Evolutionary conservation across 2,797 vertebrate genomes (phyloP).

Genomic region (Epinephelus coioides): DNA sequence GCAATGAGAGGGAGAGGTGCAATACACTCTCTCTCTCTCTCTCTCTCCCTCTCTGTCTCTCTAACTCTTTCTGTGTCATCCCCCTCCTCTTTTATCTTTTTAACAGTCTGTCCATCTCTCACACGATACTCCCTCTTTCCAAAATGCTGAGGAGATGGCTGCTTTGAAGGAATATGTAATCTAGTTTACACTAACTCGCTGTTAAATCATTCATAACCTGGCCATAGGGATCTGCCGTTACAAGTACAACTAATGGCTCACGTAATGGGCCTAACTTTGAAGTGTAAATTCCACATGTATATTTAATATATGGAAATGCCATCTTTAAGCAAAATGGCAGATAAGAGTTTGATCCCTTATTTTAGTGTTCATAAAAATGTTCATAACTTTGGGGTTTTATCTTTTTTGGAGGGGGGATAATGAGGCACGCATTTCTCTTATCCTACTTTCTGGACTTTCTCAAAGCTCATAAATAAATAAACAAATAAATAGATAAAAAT

Average conservation of each 20-base stretch:
- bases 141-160: constrained; percentile 90
- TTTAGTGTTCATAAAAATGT: constrained; percentile 57
- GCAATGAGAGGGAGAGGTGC: constrained; percentile 87
- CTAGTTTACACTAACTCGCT: constrained; percentile 92
- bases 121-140: constrained; percentile 69
- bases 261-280: constrained; percentile 96
- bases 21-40: constrained; percentile 34
- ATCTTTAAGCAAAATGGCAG: constrained; percentile 81
- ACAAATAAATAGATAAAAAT: constrained; percentile 38
- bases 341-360: constrained; percentile 71
- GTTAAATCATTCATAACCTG: constrained; percentile 97
- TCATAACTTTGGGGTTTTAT: constrained; percentile 42
- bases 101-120: constrained; percentile 59
- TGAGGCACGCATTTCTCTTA: constrained; percentile 41
- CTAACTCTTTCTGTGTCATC: constrained; percentile 63
- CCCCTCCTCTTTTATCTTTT: constrained; percentile 59
- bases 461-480: constrained; percentile 37
- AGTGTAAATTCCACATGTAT: constrained; percentile 97
- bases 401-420: constrained; percentile 32
- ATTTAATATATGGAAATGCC: constrained; percentile 95
- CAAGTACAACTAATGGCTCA: constrained; percentile 93
- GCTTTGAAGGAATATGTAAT: constrained; percentile 91
- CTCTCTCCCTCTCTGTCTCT: constrained; percentile 40
- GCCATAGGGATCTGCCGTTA: constrained; percentile 90
- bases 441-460: constrained; percentile 35